Evolutionary conservation across 2,888 invertebrate genomes (phyloP), one percentile per base, ranked within the genome.

Genomic region (Margaritifera margaritifera): DNA sequence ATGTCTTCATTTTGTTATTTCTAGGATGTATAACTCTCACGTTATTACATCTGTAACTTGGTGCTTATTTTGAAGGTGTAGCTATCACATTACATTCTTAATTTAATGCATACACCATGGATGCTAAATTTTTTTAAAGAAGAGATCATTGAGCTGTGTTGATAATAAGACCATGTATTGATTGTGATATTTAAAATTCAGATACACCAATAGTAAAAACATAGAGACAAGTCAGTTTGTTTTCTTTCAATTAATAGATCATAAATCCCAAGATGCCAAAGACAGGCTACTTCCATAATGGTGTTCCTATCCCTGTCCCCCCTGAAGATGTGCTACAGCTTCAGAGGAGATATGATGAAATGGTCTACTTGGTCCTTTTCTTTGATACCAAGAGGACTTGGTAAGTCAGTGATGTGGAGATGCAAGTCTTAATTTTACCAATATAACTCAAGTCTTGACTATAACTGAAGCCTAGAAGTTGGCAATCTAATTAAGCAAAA

Each of bases 341-440:
- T 61, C 87, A 86, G 76, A 84, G 94, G 80, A 95, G 95, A 89
- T 94, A 95, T 88, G 92, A 94, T 5, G 95, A 96, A 79, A 94
- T 94, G 5, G 93, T 96, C 19, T 97, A 95, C 89, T 92, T 98
- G 60, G 96, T 98, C 27, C 91, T 98, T 15, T 98, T 98, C 91
- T 98, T 98, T 89, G 98, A 98, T 89, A 95, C 94, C 3, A 98
- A 98, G 91, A 92, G 97, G 57, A 98, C 97, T 4, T 98, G 98
- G 93, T 93, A 86, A 88, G 89, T 81, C 19, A 24, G 20, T 8
- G 55, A 42, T 8, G 42, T 42, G 42, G 42, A 42, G 42, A 42
- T 42, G 42, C 15, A 42, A 42, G 15, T 42, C 42, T 42, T 0
- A 42, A 42, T 42, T 8, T 11, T 15, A 42, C 42, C 11, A 42